Conservation (phyloP, 2,113 vertebrate genomes). For the Grus americana region DNA sequence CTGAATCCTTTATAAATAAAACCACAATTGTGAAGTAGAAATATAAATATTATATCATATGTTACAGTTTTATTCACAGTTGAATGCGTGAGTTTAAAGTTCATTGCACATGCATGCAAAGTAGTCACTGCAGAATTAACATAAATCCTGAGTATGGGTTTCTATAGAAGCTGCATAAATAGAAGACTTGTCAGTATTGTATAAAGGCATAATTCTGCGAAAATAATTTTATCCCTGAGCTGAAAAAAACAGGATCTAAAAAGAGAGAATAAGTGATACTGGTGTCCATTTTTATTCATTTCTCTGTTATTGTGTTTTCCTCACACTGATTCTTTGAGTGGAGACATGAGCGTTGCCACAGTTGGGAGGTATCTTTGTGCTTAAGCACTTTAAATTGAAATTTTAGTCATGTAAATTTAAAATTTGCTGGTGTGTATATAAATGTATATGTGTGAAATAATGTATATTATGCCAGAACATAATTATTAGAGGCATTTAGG, state of each 20-base stretch:
- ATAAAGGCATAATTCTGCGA: not conserved
- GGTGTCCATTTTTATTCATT: not conserved
- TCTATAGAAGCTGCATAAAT: conserved; percentile 1
- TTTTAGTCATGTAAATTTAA: not conserved
- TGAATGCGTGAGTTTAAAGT: not conserved
- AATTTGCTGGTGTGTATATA: not conserved
- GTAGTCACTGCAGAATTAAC: not conserved
- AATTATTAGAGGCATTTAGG: not conserved
- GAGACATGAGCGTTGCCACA: not conserved
- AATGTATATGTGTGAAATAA: not conserved
- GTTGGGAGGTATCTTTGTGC: not conserved
- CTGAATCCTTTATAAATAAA: not conserved
- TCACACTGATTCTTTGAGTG: not conserved
- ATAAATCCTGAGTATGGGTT: not conserved
- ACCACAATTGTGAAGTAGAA: not conserved
- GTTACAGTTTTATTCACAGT: not conserved
- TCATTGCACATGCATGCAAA: not conserved
- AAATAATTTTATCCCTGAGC: not conserved
- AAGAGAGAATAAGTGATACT: not conserved
- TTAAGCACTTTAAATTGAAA: not conserved
- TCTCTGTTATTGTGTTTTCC: not conserved
- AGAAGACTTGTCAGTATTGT: not conserved
- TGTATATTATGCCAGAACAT: not conserved
- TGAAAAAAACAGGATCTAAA: not conserved
- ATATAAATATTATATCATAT: not conserved